Evolutionary conservation across 2,797 vertebrate genomes (phyloP).

Genomic region (Pseudochromis fuscus): DNA sequence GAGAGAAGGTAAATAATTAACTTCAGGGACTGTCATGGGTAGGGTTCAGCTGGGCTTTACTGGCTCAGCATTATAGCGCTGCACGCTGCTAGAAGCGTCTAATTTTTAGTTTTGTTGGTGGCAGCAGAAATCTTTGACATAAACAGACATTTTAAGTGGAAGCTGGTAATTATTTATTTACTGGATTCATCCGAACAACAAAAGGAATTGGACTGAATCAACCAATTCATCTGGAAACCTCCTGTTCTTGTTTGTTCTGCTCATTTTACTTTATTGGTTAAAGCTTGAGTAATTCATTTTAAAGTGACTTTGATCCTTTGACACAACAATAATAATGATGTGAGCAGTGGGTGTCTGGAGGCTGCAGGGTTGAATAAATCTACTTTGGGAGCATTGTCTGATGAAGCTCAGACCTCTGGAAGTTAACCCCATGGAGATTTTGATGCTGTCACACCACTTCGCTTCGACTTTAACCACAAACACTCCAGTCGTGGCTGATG

Average conservation of each 20-base stretch:
- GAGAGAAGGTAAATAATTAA: conserved; percentile 70
- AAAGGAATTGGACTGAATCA: neutral
- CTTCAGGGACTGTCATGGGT: conserved; percentile 45
- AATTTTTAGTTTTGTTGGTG: conserved; percentile 4
- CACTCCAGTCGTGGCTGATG: conserved; percentile 14
- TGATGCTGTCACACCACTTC: conserved; percentile 20
- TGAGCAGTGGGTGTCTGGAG: neutral
- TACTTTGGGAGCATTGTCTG: conserved; percentile 12
- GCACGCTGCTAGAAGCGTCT: conserved; percentile 1
- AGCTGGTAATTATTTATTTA: conserved; percentile 23
- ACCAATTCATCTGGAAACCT: neutral
- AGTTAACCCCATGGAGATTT: conserved; percentile 12
- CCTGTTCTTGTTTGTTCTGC: neutral
- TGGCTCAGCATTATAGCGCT: conserved; percentile 50
- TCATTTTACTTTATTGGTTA: conserved; percentile 1
- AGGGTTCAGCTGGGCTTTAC: conserved; percentile 41
- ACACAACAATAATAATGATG: neutral
- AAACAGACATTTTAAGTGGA: neutral
- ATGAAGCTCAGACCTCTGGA: conserved; percentile 18
- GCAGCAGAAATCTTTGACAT: conserved; percentile 26
- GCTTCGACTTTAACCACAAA: conserved; percentile 31
- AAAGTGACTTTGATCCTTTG: neutral
- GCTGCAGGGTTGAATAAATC: conserved; percentile 19
- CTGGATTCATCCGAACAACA: neutral
- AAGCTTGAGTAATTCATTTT: neutral